phyloP scores from a whole-genome alignment of 2,888 invertebrate species.

The Amblyjoppa proteus region DNA sequence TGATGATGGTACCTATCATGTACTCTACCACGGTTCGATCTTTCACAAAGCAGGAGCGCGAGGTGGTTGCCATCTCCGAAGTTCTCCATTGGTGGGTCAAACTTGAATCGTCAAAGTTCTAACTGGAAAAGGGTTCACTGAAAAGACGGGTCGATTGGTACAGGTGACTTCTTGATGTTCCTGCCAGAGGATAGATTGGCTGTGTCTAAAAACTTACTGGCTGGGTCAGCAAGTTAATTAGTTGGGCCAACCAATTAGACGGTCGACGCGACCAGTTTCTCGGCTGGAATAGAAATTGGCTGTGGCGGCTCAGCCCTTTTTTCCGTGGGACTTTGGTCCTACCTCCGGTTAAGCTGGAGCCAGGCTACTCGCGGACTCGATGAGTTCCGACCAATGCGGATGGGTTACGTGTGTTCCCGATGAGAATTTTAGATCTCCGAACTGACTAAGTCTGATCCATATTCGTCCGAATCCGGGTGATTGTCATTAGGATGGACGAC shows the following conservation, averaged over 20 bases:
- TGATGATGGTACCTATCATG: background rate
- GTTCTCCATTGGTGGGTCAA: background rate
- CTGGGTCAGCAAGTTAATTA: too few species aligned
- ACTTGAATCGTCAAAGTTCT: background rate
- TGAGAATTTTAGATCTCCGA: background rate
- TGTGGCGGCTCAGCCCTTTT: too few species aligned
- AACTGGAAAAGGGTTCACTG: background rate
- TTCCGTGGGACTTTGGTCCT: background rate
- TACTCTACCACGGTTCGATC: too few species aligned
- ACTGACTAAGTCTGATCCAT: background rate
- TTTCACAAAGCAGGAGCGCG: background rate
- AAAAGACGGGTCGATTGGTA: too few species aligned
- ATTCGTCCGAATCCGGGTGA: background rate
- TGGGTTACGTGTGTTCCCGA: background rate
- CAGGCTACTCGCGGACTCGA: background rate
- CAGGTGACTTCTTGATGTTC: too few species aligned
- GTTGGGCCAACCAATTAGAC: too few species aligned
- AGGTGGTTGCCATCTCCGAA: background rate
- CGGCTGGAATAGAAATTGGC: too few species aligned
- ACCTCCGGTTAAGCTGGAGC: background rate
- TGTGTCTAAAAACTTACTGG: too few species aligned
- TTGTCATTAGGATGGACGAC: constrained; percentile 7
- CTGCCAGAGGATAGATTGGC: too few species aligned
- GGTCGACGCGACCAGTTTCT: too few species aligned
- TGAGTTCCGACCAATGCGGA: background rate